Conservation (phyloP, 53 echinoderm and acorn worm genomes). For the Henricia sp. region DNA sequence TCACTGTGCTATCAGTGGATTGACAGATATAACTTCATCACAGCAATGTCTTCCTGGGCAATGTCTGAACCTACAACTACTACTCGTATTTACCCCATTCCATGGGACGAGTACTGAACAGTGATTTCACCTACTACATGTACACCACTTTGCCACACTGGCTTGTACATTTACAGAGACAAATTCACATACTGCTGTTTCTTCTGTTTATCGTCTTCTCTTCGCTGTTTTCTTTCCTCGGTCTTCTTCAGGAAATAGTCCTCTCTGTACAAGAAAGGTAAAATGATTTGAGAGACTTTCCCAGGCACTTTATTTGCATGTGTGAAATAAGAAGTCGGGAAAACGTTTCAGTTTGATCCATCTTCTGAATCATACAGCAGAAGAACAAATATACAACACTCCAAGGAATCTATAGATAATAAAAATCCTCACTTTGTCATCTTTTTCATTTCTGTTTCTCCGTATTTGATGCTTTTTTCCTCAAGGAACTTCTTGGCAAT, state of each 20-base stretch:
- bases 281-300: not conserved
- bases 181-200: conserved; percentile 67
- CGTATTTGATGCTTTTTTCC: conserved; percentile 70
- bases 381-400: not conserved
- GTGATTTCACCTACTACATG: too few species aligned
- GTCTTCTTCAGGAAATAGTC: conserved; percentile 88
- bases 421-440: conserved; percentile 65
- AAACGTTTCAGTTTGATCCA: not conserved
- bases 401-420: not conserved
- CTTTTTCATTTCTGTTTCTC: conserved; percentile 69
- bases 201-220: conserved; percentile 81
- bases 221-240: conserved; percentile 77
- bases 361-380: not conserved
- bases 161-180: not conserved
- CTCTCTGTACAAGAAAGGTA: conserved; percentile 57
- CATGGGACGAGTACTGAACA: too few species aligned
- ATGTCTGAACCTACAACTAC: too few species aligned
- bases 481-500: conserved; percentile 75
- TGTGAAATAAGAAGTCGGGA: not conserved
- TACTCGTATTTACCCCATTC: too few species aligned
- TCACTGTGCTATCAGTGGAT: conserved; percentile 47
- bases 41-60: not conserved
- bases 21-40: conserved; percentile 41
- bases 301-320: not conserved
- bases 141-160: not conserved